A percentile compares a stretch with the other conserved stretches of the same genome.
Conservation (phyloP, 2,888 invertebrate genomes). For the Drosophila paramelanica region DNA sequence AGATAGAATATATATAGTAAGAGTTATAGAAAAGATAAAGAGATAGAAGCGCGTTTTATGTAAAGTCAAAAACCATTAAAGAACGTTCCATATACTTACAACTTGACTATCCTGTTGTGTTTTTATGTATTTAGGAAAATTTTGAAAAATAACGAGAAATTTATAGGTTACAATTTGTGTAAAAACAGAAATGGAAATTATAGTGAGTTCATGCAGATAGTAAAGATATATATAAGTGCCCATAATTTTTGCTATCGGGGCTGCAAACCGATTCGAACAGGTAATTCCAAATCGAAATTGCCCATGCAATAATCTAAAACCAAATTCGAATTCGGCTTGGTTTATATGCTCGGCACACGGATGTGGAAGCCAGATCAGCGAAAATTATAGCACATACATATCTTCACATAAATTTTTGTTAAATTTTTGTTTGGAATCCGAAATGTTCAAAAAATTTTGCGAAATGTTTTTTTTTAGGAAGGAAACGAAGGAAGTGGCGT, state of each 20-base stretch:
- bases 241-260: not conserved
- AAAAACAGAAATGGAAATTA: slow-evolving; percentile 51
- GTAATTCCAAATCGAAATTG: too few species aligned
- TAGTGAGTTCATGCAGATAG: slow-evolving; percentile 29
- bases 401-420: not conserved
- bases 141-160: slow-evolving; percentile 73
- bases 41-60: slow-evolving; percentile 67
- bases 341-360: too few species aligned
- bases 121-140: slow-evolving; percentile 52
- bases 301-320: too few species aligned
- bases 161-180: slow-evolving; percentile 74
- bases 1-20: slow-evolving; percentile 37
- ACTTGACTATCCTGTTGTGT: slow-evolving; percentile 78
- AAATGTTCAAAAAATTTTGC: not conserved
- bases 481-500: slow-evolving; percentile 18
- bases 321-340: too few species aligned
- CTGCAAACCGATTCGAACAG: too few species aligned
- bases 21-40: slow-evolving; percentile 37
- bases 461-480: slow-evolving; percentile 3
- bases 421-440: not conserved
- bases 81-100: slow-evolving; percentile 81
- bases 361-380: too few species aligned
- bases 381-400: slow-evolving; percentile 2
- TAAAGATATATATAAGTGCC: not conserved
- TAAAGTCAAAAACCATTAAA: slow-evolving; percentile 39